Base-by-base conservation (phyloP, 92 coral and sea anemone species). In the Porites lobata region DNA sequence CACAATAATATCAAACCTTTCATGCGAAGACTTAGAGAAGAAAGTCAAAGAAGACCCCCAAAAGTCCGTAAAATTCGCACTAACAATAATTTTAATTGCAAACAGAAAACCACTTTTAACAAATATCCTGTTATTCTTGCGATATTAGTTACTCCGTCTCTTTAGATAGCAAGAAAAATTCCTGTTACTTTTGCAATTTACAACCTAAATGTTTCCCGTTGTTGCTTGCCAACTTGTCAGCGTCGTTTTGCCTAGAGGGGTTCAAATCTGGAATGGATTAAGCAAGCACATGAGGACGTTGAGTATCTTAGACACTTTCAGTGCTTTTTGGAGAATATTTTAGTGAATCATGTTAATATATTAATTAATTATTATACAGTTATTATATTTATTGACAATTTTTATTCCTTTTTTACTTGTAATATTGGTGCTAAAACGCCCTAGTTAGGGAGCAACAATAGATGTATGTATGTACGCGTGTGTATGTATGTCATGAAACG, bases 261-360 rank as follows among this genome's bases (percentile, higher is more conserved):
- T 73, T 50, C 47, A 53, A 38, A 38, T 32, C 54, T 38, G 78
- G 59, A 73, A 73, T 20, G 24, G 22, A 11, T 32, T 12, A 69
- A 38, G 57, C 77, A 32, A 32, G 43, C 43, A 32, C 43, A 2
- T 72, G 58, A 72, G 77, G 22, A 38, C 19, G 43, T 72, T 71
- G 1, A 26, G 50, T 71, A 26, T 2, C 29, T 71, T 71, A 47
- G 76, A 71, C n/a, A 71, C 76, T 21, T 22, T 71, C 52, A 47
- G 29, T 38, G 29, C 76, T 72, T 9, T 72, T 72, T 47, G 24
- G 77, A 72, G 77, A 47, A 72, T 38, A 72, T 72, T 72, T 72
- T 47, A 11, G n/a, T 6, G 43, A 72, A 72, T 11, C 17, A 72
- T 72, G 77, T 72, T 72, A 72, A 72, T 12, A 72, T 72, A 72